Conservation (phyloP, 2,888 invertebrate species). For the Eugnorisma glareosa region DNA sequence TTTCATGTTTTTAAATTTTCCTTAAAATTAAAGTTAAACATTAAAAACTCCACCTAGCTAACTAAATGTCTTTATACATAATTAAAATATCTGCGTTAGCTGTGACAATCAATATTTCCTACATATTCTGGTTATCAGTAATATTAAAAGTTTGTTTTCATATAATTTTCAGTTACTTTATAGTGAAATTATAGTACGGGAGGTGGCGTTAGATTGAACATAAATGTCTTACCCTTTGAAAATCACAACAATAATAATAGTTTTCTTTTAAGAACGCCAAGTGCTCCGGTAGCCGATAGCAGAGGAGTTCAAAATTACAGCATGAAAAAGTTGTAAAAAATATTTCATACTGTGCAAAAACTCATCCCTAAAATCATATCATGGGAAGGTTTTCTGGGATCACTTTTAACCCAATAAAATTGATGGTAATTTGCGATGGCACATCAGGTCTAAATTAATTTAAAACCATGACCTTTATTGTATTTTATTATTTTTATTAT, state of each 20-base stretch:
- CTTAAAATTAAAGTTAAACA: slow-evolving; percentile 8
- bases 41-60: background rate
- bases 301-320: background rate
- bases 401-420: background rate
- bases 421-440: background rate
- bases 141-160: slow-evolving; percentile 1
- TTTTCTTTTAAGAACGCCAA: background rate
- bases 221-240: background rate
- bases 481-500: no score
- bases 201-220: background rate
- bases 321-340: background rate
- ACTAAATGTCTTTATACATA: background rate
- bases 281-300: background rate
- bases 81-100: background rate
- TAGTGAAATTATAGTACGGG: background rate
- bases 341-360: background rate
- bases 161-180: background rate
- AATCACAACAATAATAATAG: background rate
- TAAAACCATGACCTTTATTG: background rate
- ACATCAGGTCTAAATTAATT: background rate
- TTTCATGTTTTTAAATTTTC: background rate
- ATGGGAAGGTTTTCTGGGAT: background rate
- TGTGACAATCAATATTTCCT: background rate
- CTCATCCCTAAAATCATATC: background rate
- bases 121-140: slow-evolving; percentile 2